Percentiles rank a stretch among this genome's conserved stretches.
Evolutionary conservation across 2,113 vertebrate genomes (phyloP).

Genomic region (Dromiciops gliroides): DNA sequence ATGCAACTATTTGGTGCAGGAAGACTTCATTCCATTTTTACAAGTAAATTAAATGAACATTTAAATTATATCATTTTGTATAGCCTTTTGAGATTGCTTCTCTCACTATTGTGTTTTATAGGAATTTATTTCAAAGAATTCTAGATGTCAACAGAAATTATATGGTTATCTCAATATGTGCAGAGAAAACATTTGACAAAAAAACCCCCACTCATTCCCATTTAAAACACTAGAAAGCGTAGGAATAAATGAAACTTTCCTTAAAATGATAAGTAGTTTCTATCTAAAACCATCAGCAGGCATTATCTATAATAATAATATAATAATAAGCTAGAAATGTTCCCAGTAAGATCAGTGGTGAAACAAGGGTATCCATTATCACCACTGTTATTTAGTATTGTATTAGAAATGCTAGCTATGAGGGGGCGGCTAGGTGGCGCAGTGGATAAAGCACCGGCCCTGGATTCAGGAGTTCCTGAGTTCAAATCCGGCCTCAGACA

Average conservation of each 20-base stretch:
- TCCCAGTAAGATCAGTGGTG: neutral
- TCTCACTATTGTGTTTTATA: neutral
- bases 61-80: neutral
- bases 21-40: conserved; percentile 97
- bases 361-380: neutral
- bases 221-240: neutral
- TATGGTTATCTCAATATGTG: neutral
- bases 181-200: neutral
- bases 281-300: neutral
- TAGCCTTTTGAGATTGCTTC: neutral
- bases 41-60: conserved; percentile 85
- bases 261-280: neutral
- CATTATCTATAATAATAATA: neutral
- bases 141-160: neutral
- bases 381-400: neutral
- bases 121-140: neutral
- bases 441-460: too few species aligned
- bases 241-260: neutral
- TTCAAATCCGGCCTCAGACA: too few species aligned
- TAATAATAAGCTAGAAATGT: neutral
- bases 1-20: conserved; percentile 95
- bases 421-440: too few species aligned
- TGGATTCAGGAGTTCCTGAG: too few species aligned
- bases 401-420: neutral
- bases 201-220: neutral